Evolutionary conservation across 2,888 invertebrate species (phyloP).

Genomic region (Mythimna albipuncta): DNA sequence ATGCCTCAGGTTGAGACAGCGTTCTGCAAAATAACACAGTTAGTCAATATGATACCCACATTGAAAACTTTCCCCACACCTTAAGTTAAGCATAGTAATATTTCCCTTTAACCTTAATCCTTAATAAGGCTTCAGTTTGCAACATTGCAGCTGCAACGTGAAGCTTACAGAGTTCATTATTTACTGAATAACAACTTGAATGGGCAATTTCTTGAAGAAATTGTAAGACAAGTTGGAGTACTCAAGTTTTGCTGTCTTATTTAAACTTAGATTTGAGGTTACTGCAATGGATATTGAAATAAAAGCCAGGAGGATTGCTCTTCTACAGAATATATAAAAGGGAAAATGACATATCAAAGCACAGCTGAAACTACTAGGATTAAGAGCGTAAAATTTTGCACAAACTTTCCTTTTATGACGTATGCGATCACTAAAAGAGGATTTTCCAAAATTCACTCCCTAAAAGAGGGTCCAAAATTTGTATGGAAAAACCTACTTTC

Average conservation of each 20-base stretch:
- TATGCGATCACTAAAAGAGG: too few species aligned
- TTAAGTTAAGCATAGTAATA: slow-evolving; percentile 12
- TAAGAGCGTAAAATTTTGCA: too few species aligned
- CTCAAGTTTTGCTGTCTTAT: neutral
- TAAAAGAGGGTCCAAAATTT: too few species aligned
- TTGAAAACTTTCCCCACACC: neutral
- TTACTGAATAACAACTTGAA: slow-evolving; percentile 5
- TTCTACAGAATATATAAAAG: neutral
- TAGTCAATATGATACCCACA: neutral
- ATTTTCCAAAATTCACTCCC: too few species aligned
- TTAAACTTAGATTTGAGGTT: neutral
- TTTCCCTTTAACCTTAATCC: neutral
- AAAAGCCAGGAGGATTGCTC: neutral
- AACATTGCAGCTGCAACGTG: slow-evolving; percentile 31
- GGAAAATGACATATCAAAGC: too few species aligned
- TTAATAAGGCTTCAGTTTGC: slow-evolving; percentile 51
- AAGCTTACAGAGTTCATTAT: slow-evolving; percentile 47
- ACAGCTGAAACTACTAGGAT: too few species aligned
- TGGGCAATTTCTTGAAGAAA: slow-evolving; percentile 1
- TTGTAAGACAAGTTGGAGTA: neutral
- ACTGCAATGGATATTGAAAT: neutral
- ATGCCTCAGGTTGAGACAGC: too few species aligned
- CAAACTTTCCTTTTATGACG: too few species aligned
- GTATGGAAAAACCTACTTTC: too few species aligned
- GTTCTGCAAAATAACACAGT: too few species aligned